Base-by-base conservation (phyloP, 2,797 vertebrate genomes). In the Crypturellus tataupa region DNA sequence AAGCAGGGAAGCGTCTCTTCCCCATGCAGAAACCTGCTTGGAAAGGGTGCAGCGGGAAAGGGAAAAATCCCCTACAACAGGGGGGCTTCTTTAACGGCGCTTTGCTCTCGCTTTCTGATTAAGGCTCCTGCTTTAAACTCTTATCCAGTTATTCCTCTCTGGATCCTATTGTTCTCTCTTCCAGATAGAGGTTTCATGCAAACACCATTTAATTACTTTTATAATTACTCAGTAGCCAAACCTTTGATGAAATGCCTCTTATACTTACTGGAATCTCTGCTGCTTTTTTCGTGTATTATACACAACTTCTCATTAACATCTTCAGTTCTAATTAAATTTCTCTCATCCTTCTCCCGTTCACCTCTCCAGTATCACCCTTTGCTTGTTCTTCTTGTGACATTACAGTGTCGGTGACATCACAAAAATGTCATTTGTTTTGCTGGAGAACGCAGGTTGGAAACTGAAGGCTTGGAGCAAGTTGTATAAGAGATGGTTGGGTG, bases 141-240 rank as follows among this genome's bases (percentile, higher is more conserved):
- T 58, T 62, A 58, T 13, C 81, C 55, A 12, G 51, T 83, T 60
- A 59, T 56, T 56, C 65, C 29, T 55, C 33, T 51, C 12, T 0
- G 0, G 62, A 37, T 67, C 75, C 85, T 39, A 33, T 91, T 91
- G 80, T 85, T 86, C 68, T 29, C 53, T 2, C 27, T 75, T 85
- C 79, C 37, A 59, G 47, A 82, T 11, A 73, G 71, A 42, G 78
- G 10, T 56, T 84, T 59, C 24, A 6, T 65, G 23, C 85, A 79
- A 94, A 88, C 80, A 91, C 42, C 42, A 31, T 35, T 89, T 96
- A 96, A 96, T 96, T 90, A 93, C 91, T 91, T 96, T 87, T 81
- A 33, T 92, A 93, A 96, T 97, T 94, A 96, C 87, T 80, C 83
- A 90, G 80, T 23, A 31, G 70, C 71, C 37, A 82, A 92, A 89